Evolutionary conservation across 2,113 vertebrate species (phyloP).

Genomic region (Zonotrichia leucophrys): DNA sequence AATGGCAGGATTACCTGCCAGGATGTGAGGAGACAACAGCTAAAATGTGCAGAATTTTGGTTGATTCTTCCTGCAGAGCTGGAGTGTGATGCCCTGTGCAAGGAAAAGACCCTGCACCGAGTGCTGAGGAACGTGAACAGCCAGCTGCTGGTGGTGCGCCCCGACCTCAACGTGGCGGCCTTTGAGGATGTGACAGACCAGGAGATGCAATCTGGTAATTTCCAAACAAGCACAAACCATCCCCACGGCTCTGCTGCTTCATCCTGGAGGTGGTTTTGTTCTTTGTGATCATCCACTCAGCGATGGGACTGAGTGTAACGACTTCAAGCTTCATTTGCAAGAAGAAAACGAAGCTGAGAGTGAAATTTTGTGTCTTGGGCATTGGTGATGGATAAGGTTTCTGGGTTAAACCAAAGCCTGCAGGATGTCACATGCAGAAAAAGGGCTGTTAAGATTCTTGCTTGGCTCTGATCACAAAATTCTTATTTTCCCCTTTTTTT

Average conservation of each 20-base stretch:
- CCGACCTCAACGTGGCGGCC: neutral
- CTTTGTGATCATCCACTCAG: neutral
- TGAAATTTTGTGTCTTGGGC: neutral
- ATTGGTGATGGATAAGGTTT: neutral
- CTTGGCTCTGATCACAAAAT: neutral
- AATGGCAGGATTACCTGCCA: neutral
- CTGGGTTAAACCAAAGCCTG: neutral
- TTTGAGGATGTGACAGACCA: conserved; percentile 67
- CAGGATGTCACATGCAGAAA: neutral
- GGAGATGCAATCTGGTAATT: conserved; percentile 53
- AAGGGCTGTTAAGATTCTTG: neutral
- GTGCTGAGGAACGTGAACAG: conserved; percentile 62
- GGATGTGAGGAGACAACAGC: neutral
- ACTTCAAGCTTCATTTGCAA: neutral
- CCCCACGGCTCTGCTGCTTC: neutral
- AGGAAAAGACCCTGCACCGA: neutral
- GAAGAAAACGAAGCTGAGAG: neutral
- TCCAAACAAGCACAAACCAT: accelerated
- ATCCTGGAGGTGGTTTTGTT: neutral
- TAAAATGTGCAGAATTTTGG: neutral
- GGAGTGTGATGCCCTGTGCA: conserved; percentile 67
- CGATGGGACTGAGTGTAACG: neutral
- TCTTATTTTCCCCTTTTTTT: neutral
- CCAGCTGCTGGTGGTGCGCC: conserved; percentile 65
- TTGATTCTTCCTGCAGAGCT: conserved; percentile 24